Conservation (phyloP, 2,113 vertebrate species). For the Casuarius casuarius region DNA sequence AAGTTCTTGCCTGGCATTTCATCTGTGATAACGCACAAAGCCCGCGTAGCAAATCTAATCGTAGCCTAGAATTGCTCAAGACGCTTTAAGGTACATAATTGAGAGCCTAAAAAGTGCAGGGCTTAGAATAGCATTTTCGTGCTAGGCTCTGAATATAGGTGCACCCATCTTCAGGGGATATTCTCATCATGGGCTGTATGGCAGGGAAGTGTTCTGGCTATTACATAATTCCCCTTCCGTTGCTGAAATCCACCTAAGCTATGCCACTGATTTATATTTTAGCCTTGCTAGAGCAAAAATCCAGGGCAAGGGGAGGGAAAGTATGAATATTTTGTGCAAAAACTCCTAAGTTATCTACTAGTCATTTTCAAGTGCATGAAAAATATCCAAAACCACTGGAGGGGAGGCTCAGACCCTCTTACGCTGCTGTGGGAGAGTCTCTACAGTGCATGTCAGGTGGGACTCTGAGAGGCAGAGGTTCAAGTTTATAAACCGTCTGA, state of each 20-base stretch:
- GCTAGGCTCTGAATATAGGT: not conserved
- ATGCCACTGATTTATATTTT: not conserved
- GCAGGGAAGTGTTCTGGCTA: not conserved
- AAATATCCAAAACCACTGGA: not conserved
- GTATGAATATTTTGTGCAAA: not conserved
- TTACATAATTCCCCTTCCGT: not conserved
- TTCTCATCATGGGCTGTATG: not conserved
- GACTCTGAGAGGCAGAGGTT: not conserved
- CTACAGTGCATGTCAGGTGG: not conserved
- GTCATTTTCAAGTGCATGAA: not conserved
- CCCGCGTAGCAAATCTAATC: not conserved
- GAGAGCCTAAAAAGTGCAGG: not conserved
- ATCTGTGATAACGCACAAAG: not conserved
- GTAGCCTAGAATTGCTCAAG: not conserved
- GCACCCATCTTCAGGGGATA: not conserved
- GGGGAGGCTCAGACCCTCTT: not conserved
- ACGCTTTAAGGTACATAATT: not conserved
- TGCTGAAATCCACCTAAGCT: not conserved
- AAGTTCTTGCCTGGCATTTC: not conserved
- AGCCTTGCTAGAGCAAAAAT: not conserved
- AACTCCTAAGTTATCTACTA: not conserved
- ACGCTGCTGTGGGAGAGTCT: not conserved
- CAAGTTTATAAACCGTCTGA: not conserved
- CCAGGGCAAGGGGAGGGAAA: not conserved
- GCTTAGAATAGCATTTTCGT: not conserved